Conservation (phyloP, 1,140 invertebrate genomes). For the Drusus annulatus region DNA sequence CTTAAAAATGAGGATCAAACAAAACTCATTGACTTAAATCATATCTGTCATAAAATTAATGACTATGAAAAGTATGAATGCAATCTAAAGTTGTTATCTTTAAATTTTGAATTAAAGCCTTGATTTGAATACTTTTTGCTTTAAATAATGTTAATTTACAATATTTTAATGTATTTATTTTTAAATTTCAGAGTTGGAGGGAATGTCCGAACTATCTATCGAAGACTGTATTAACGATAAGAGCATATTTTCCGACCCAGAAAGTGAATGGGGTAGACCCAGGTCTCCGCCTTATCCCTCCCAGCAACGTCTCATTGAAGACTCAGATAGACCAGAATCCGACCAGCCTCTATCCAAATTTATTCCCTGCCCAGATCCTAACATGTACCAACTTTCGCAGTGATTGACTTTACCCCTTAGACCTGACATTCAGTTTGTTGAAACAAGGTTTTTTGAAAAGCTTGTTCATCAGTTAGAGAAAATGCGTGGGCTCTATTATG, state of each 20-base stretch:
- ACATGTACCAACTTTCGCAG: conserved; percentile 23
- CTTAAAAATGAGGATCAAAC: no score
- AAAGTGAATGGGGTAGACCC: conserved; percentile 67
- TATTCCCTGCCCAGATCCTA: conserved; percentile 22
- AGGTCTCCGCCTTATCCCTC: conserved; percentile 51
- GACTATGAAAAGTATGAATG: no score
- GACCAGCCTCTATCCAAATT: conserved; percentile 59
- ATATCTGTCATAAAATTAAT: no score
- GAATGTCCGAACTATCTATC: conserved; percentile 47
- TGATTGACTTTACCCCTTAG: conserved; percentile 1
- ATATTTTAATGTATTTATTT: not conserved
- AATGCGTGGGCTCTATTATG: no score
- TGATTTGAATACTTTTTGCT: no score
- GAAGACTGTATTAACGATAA: conserved; percentile 61
- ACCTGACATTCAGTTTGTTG: no score
- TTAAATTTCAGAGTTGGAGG: conserved; percentile 55
- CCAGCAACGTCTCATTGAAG: conserved; percentile 59
- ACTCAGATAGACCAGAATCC: conserved; percentile 66
- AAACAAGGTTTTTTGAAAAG: no score
- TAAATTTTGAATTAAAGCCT: no score
- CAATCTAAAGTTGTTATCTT: no score
- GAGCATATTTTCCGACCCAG: conserved; percentile 69
- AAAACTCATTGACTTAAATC: no score
- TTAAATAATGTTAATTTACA: no score
- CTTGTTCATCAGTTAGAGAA: no score